These are phyloP conservation scores for Crioceris asparagi DNA, from an alignment of 2,888 invertebrate genomes.

Conservation along the genomic window DNA sequence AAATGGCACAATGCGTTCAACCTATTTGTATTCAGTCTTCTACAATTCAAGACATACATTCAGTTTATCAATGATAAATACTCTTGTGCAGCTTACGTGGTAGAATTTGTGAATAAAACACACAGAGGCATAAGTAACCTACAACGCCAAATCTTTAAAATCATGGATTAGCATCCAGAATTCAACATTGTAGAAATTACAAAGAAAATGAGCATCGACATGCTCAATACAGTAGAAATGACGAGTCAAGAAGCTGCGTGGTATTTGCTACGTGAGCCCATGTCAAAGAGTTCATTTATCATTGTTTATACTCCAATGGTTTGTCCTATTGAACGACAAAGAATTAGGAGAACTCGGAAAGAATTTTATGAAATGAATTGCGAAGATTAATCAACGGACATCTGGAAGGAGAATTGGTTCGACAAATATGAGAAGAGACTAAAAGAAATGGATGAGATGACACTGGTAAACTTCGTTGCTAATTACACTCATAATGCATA, in stretches of 20 bases:
- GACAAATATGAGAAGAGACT: conserved; percentile 35
- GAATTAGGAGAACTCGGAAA: conserved; percentile 27
- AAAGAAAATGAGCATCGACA: conserved; percentile 23
- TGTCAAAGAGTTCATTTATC: conserved; percentile 29
- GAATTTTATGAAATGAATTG: conserved; percentile 27
- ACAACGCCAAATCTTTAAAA: conserved; percentile 26
- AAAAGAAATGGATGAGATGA: conserved; percentile 25
- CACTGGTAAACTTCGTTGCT: conserved; percentile 34
- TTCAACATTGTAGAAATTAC: conserved; percentile 23
- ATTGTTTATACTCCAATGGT: conserved; percentile 32
- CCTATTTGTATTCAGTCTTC: too few relatives aligned
- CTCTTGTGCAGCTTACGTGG: conserved; percentile 35
- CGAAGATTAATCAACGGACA: conserved; percentile 31
- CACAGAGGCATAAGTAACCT: conserved; percentile 31
- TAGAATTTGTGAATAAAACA: conserved; percentile 35
- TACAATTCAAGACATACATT: conserved; percentile 32
- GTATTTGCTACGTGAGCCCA: conserved; percentile 36
- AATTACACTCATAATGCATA: conserved; percentile 17
- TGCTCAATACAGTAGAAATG: conserved; percentile 31
- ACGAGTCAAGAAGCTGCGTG: conserved; percentile 37
- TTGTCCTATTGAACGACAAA: conserved; percentile 33
- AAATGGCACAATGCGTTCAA: too few relatives aligned
- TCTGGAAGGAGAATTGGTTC: conserved; percentile 36
- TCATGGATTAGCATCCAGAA: conserved; percentile 30
- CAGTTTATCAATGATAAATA: conserved; percentile 35